Base-by-base conservation (phyloP, 1,140 invertebrate species). In the Drosophila ogumai region DNA sequence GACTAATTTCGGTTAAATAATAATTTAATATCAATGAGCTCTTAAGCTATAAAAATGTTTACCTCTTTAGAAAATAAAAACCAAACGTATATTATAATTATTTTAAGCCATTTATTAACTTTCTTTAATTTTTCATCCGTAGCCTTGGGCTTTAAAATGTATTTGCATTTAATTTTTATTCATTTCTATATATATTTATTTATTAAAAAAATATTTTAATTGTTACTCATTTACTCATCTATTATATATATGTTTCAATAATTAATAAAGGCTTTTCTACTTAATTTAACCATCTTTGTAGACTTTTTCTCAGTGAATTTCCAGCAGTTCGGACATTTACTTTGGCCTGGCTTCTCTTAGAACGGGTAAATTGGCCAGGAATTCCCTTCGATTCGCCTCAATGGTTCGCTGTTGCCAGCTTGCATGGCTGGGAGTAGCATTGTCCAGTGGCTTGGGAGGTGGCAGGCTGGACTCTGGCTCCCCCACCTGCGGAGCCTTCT, bases 321-420 rank as follows among this genome's bases (percentile, higher is more conserved):
- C 44, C 22, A 32, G 46, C 36, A 73, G 38, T 44, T 68, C n/a
- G 58, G 32, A 67, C 72, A 60, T 61, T 84, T 58, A 65, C 69
- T 68, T 56, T 54, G 50, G 28, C 65, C 59, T 52, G 40, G 44
- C 25, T 28, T 38, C n/a, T 49, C 60, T 78, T 41, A 88, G 76
- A 38, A 85, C 81, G 28, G 85, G 85, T 56, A 88, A 69, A 72
- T 90, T 71, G 59, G 82, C 52, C 43, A 91, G 81, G 75, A 91
- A 91, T 63, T 91, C 82, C 61, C 81, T 81, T 67, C 88, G 88
- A 88, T 87, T 91, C 55, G 84, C 80, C 47, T 81, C 61, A 78
- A 91, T 81, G 61, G 82, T 77, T 87, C 60, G 63, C 54, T 87
- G 78, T 46, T 91, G 90, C 88, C 88, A 91, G 65, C 61, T 74